These are phyloP conservation scores for Stictocephala bisonia DNA, from an alignment of 2,888 invertebrate genomes.

Conservation along the genomic window DNA sequence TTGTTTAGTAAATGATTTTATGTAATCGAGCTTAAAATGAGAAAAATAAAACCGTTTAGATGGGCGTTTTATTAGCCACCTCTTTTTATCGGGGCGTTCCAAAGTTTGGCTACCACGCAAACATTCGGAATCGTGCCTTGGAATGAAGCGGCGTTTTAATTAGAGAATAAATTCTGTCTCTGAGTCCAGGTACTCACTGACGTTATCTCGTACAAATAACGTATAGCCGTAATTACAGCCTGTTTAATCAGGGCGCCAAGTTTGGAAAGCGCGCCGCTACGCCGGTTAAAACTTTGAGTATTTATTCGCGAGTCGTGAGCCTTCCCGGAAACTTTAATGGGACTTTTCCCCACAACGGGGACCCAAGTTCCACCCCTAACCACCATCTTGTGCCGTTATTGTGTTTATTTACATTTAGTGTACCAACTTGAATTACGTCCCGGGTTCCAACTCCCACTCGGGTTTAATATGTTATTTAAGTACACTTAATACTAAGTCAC, in stretches of 20 bases:
- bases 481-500: neutral
- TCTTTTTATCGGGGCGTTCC: neutral
- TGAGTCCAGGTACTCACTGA: constrained; percentile 26
- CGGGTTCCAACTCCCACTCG: constrained; percentile 5
- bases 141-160: constrained; percentile 25
- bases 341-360: constrained; percentile 5
- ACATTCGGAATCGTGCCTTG: constrained; percentile 6
- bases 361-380: too few relatives aligned
- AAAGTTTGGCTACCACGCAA: neutral
- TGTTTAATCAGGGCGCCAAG: constrained; percentile 46
- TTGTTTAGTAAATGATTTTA: too few relatives aligned
- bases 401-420: constrained; percentile 40
- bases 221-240: constrained; percentile 45
- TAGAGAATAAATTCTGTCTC: constrained; percentile 5
- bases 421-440: constrained; percentile 16
- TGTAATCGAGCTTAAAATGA: too few relatives aligned
- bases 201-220: constrained; percentile 34
- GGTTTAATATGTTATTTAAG: neutral
- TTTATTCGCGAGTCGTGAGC: constrained; percentile 33
- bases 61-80: too few relatives aligned
- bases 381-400: constrained; percentile 35
- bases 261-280: constrained; percentile 1
- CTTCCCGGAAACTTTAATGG: neutral
- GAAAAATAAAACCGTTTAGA: too few relatives aligned
- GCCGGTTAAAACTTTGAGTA: constrained; percentile 40